Percentiles rank a stretch among this genome's conserved stretches.
Evolutionary conservation across 2,797 vertebrate genomes (phyloP).

Genomic region (Silurus aristotelis): DNA sequence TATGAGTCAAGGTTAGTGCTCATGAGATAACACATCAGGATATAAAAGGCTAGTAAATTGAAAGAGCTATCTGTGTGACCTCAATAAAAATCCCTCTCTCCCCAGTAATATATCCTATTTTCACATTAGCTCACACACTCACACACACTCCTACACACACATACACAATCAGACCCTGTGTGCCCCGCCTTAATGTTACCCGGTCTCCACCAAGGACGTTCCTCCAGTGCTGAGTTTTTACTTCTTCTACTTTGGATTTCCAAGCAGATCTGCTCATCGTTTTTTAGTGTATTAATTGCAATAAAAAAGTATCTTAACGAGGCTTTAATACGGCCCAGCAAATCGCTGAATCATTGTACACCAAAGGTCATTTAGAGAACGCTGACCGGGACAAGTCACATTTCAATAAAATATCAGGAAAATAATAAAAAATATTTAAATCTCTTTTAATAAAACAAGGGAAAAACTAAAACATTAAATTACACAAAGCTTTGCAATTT

Average conservation of each 20-base stretch:
- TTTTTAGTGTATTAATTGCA: background rate
- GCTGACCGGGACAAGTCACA: too few species aligned
- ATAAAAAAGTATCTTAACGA: slow-evolving; percentile 1
- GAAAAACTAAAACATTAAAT: too few species aligned
- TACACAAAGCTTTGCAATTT: too few species aligned
- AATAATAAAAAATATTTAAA: too few species aligned
- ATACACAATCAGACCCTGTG: background rate
- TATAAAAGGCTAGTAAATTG: slow-evolving; percentile 32
- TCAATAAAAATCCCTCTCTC: slow-evolving; percentile 36
- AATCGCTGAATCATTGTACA: background rate
- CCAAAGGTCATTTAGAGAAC: background rate
- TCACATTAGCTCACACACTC: slow-evolving; percentile 27
- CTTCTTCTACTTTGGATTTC: background rate
- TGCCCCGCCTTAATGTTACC: slow-evolving; percentile 10
- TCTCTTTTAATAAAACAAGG: too few species aligned
- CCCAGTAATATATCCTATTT: slow-evolving; percentile 35
- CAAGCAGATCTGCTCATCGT: background rate
- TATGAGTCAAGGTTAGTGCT: slow-evolving; percentile 32
- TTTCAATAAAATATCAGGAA: background rate
- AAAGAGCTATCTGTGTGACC: slow-evolving; percentile 33
- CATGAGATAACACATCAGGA: slow-evolving; percentile 30
- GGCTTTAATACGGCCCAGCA: background rate
- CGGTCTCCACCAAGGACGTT: slow-evolving; percentile 18
- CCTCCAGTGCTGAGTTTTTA: background rate
- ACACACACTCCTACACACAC: slow-evolving; percentile 9